These are phyloP conservation scores for Montipora capitata DNA, from an alignment of 92 coral and sea anemone species.

Conservation along the genomic window DNA sequence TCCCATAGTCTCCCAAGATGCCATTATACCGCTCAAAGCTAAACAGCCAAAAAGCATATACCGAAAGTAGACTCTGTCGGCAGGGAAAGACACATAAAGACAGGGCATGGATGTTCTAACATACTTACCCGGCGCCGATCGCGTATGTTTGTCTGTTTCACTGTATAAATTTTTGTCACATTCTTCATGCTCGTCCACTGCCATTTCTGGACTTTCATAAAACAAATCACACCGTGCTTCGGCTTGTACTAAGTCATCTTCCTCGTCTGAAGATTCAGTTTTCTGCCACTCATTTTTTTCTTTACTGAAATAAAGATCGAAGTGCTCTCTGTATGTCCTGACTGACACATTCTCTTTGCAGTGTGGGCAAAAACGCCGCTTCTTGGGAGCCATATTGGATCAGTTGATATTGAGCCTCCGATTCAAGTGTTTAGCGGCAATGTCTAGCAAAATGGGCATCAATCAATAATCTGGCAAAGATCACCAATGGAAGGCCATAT, in stretches of 20 bases:
- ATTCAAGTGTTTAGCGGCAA: not conserved
- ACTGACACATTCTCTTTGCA: not conserved
- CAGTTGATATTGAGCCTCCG: not conserved
- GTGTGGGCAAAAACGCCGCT: conserved; percentile 1
- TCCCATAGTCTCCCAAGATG: too few species aligned
- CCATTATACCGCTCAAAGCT: too few species aligned
- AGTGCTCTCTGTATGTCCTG: not conserved
- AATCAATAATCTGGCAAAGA: not conserved
- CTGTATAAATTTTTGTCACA: not conserved
- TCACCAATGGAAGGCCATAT: not conserved
- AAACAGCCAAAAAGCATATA: too few species aligned
- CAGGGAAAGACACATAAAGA: not conserved
- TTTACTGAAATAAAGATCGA: not conserved
- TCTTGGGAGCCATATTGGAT: not conserved
- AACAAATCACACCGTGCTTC: not conserved
- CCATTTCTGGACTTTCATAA: not conserved
- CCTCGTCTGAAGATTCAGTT: not conserved
- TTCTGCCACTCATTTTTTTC: conserved; percentile 5
- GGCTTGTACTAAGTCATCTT: not conserved
- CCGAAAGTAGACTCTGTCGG: too few species aligned
- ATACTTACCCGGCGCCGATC: not conserved
- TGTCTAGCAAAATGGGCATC: not conserved
- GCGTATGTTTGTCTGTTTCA: conserved; percentile 1
- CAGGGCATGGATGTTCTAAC: not conserved
- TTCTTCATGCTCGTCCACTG: not conserved